Base-by-base conservation (phyloP, 2,888 invertebrate genomes). In the Metopia argyrocephala region DNA sequence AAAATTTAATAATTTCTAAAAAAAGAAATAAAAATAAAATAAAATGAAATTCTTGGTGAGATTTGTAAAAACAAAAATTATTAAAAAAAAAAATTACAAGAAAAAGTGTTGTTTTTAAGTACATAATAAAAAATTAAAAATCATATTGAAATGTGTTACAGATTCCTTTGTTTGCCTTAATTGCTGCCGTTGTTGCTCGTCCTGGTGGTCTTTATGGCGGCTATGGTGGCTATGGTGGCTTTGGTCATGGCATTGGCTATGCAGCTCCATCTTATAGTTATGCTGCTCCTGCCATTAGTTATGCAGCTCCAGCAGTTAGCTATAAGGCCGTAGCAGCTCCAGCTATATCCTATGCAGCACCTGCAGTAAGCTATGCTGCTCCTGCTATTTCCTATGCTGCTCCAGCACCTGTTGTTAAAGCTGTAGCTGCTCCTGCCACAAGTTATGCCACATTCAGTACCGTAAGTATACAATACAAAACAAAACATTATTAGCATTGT, bases 361-460 rank as follows among this genome's bases (percentile, higher is more conserved):
- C 86, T 3, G 82, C 85, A 18, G 79, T 84, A 18, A 84, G 81
- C 56, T 84, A 84, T 61, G 84, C 87, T 2, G 68, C 68, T 18
- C 68, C 78, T 20, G 76, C 48, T 23, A 38, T 66, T 9, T 61
- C 31, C 31, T 69, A 69, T 65, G 79, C 74, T 9, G 76, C 76
- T 27, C 71, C 78, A 4, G 79, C 79, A n/a, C 79, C 79, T 18
- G 74, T 74, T 5, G 65, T 74, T 57, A 74, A 74, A 2, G 69
- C 74, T 3, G 59, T 70, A 7, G 74, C 74, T 27, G 75, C 75
- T 21, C 75, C 79, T 20, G 79, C 82, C 73, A 93, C 92, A 31
- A 93, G 93, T 89, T 93, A 93, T 87, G 91, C 93, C 0, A 92
- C 90, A 87, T 85, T 93, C 90, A 92, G 93, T 88, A 88, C 89